A percentile compares a stretch with the other conserved stretches of the same genome.
phyloP scores from a whole-genome alignment of 1,140 invertebrate genomes.

The Eurosta solidaginis region DNA sequence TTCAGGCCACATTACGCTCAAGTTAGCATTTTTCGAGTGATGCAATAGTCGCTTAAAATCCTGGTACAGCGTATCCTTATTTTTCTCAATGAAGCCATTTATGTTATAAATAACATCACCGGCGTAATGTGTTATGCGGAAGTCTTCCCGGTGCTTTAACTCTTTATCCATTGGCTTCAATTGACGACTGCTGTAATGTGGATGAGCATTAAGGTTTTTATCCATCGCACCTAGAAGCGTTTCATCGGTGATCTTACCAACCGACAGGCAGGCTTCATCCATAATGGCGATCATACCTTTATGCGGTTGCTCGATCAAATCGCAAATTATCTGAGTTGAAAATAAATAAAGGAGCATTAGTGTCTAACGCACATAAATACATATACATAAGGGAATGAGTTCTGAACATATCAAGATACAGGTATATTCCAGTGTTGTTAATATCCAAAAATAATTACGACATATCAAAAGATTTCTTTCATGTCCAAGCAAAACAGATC shows the following conservation, averaged over 20 bases:
- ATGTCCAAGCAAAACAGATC: too few species aligned
- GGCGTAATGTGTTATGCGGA: slow-evolving; percentile 89
- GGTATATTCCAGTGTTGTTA: too few species aligned
- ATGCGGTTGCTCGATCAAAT: slow-evolving; percentile 87
- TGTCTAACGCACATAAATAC: too few species aligned
- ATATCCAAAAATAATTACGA: too few species aligned
- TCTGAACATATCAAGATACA: too few species aligned
- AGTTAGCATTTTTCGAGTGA: slow-evolving; percentile 75
- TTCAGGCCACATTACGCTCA: slow-evolving; percentile 93
- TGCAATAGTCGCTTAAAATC: slow-evolving; percentile 92
- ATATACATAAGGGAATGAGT: too few species aligned
- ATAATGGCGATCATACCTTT: slow-evolving; percentile 91
- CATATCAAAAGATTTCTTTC: too few species aligned
- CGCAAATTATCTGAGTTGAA: slow-evolving; percentile 75
- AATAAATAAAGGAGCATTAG: too few species aligned
- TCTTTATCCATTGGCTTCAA: slow-evolving; percentile 80
- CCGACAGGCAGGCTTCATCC: slow-evolving; percentile 93
- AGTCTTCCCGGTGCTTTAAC: slow-evolving; percentile 80
- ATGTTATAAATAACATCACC: slow-evolving; percentile 94
- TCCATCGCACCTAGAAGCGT: slow-evolving; percentile 93
- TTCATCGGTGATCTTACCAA: slow-evolving; percentile 90
- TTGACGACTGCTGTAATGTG: slow-evolving; percentile 89
- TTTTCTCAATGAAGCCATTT: slow-evolving; percentile 92
- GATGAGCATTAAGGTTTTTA: slow-evolving; percentile 81
- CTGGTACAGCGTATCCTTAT: slow-evolving; percentile 93